Evolutionary conservation across 2,113 vertebrate genomes (phyloP), one percentile per base, ranked within the genome.

Genomic region (Muntiacus muntjak): DNA sequence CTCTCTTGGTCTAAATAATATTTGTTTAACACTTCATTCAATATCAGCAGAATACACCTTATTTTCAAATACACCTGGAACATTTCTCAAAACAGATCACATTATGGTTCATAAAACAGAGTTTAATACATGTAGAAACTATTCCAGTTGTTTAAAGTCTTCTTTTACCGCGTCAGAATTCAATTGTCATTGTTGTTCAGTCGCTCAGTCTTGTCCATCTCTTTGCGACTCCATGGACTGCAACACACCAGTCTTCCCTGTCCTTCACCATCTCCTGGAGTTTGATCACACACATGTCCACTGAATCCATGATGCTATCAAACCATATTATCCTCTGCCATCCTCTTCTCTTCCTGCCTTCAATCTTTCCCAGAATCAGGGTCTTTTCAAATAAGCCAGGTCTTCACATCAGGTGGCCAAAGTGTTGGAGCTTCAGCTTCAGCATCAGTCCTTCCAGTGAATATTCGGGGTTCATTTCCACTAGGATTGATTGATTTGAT

Each of bases 341-440:
- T 71, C n/a, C 64, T 12, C 19, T 71, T 71, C 5, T 21, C 17
- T n/a, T 71, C 19, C n/a, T 11, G 9, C n/a, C 17, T 36, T 71
- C n/a, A 71, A 21, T 71, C 17, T 23, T 71, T 71, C 17, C n/a
- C 64, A 36, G 4, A 9, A 36, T 6, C 17, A 71, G n/a, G 9
- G n/a, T 6, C n/a, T 71, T 71, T 71, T 71, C 64, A n/a, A 36
- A 1, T 71, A 9, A 36, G 17, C 23, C n/a, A 71, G n/a, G 21
- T 71, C n/a, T 71, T 71, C 5, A 1, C 17, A 71, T 36, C 17
- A 36, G 9, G 64, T 71, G 9, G n/a, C 17, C 0, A 0, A 36
- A 71, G 17, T 36, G 11, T 21, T 71, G 64, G n/a, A 71, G 64
- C 64, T 71, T 71, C 64, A 71, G n/a, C 64, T 71, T 36, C 64